These are phyloP conservation scores for Bathynomus jamesi DNA, from an alignment of 1,140 invertebrate genomes.

Conservation along the genomic window DNA sequence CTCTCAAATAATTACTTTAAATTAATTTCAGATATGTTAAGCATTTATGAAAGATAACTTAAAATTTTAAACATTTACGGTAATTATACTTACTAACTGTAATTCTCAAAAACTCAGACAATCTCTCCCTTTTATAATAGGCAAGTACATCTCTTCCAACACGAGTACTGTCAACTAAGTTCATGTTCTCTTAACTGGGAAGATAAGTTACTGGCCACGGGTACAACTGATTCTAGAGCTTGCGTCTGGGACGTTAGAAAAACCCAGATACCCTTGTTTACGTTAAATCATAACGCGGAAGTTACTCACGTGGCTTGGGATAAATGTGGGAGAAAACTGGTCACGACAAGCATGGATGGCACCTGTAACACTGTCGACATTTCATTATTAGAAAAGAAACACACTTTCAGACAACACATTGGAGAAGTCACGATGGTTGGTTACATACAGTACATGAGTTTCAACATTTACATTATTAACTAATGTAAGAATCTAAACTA, in stretches of 20 bases:
- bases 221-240: background rate
- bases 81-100: background rate
- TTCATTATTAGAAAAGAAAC: background rate
- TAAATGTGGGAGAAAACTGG: background rate
- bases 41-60: too few relatives aligned
- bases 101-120: background rate
- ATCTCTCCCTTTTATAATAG: background rate
- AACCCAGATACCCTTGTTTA: background rate
- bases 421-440: background rate
- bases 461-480: too few relatives aligned
- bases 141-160: background rate
- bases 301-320: background rate
- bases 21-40: background rate
- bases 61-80: too few relatives aligned
- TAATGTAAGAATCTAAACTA: too few relatives aligned
- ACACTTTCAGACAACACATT: background rate
- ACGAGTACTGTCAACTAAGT: background rate
- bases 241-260: background rate
- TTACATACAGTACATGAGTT: background rate
- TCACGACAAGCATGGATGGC: background rate
- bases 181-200: background rate
- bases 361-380: background rate
- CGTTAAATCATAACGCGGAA: background rate
- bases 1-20: background rate
- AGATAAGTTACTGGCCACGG: background rate